phyloP scores from a whole-genome alignment of 1,140 invertebrate genomes.

The Dinothrombium tinctorium region DNA sequence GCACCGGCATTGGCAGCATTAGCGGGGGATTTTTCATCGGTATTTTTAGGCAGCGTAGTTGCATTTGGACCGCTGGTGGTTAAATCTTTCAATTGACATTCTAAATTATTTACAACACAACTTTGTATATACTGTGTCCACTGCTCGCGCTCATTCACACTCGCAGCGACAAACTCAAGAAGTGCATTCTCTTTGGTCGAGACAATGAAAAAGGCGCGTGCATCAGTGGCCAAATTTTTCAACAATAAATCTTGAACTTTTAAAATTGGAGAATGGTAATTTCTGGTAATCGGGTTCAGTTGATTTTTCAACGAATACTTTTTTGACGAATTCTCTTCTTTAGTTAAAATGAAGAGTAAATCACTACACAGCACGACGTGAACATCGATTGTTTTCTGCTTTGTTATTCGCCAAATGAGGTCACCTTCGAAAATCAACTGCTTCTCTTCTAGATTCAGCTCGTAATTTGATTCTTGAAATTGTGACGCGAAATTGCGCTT shows the following conservation, averaged over 20 bases:
- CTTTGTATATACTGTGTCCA: no score
- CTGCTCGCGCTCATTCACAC: no score
- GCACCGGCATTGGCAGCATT: no score
- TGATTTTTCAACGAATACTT: slow-evolving; percentile 6
- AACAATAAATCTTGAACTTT: slow-evolving; percentile 36
- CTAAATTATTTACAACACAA: no score
- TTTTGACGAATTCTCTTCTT: background rate
- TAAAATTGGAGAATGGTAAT: slow-evolving; percentile 35
- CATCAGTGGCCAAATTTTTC: no score
- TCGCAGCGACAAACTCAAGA: no score
- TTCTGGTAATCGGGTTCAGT: slow-evolving; percentile 1
- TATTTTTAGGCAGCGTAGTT: no score
- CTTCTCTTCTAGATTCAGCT: slow-evolving; percentile 53
- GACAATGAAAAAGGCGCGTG: no score
- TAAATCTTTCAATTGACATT: no score
- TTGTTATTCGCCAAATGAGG: slow-evolving; percentile 43
- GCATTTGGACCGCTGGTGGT: no score
- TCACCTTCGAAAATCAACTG: slow-evolving; percentile 60
- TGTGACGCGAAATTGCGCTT: background rate
- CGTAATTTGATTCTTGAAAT: slow-evolving; percentile 20
- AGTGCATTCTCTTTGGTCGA: no score
- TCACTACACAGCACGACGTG: slow-evolving; percentile 68
- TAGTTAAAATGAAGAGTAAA: slow-evolving; percentile 46
- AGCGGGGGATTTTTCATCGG: no score
- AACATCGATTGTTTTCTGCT: slow-evolving; percentile 48